Conservation (phyloP, 2,113 vertebrate species). For the Elachura formosa region DNA sequence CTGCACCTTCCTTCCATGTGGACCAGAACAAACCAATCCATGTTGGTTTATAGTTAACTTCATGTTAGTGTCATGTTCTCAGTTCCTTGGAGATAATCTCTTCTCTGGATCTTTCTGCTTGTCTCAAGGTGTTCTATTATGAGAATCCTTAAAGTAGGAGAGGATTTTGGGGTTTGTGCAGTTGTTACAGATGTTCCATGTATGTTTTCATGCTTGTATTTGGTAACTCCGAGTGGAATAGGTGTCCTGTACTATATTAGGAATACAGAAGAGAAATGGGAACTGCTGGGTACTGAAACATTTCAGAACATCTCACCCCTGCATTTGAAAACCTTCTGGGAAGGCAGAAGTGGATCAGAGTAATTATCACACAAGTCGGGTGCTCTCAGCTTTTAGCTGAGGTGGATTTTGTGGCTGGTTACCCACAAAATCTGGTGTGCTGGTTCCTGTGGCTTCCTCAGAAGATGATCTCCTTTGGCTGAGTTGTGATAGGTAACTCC, state of each 20-base stretch:
- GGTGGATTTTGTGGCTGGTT: neutral
- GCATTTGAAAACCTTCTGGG: neutral
- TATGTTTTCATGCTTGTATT: neutral
- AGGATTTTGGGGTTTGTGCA: neutral
- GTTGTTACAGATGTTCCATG: fast-evolving
- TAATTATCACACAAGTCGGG: neutral
- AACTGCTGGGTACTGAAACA: neutral
- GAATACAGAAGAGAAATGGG: neutral
- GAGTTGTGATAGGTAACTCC: neutral
- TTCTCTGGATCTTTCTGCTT: neutral
- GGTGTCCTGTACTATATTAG: neutral
- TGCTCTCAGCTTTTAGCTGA: neutral
- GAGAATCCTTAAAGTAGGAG: neutral
- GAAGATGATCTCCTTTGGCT: neutral
- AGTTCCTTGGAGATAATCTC: neutral
- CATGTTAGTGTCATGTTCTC: neutral
- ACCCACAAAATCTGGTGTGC: too few species aligned
- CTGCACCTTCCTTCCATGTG: neutral
- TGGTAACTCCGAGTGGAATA: neutral
- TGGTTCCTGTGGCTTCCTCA: neutral
- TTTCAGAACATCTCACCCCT: neutral
- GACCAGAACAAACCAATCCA: neutral
- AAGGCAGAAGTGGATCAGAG: neutral
- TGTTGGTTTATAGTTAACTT: neutral
- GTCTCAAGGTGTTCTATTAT: neutral